Percentiles rank a stretch among this genome's conserved stretches.
Conservation (phyloP, 1,140 invertebrate genomes). For the Drosophila bipectinata region DNA sequence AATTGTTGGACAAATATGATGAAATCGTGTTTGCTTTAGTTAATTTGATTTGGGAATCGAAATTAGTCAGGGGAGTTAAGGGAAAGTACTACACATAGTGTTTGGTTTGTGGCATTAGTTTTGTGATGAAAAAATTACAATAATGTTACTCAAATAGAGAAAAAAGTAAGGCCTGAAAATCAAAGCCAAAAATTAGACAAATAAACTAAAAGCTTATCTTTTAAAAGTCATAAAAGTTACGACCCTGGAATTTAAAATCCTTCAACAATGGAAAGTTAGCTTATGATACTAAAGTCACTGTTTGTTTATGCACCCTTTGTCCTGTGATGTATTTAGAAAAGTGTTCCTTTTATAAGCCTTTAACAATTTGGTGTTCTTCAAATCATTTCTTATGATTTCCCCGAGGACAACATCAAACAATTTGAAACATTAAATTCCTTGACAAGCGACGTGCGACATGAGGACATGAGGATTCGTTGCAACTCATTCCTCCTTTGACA, state of each 20-base stretch:
- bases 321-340: not conserved
- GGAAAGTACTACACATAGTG: not conserved
- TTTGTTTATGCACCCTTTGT: not conserved
- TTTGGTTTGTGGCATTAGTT: not conserved
- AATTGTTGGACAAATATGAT: constrained; percentile 68
- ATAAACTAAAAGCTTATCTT: not conserved
- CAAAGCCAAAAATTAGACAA: not conserved
- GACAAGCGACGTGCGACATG: constrained; percentile 5
- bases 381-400: constrained; percentile 3
- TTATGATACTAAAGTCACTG: not conserved
- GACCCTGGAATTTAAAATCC: not conserved
- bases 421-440: constrained; percentile 27
- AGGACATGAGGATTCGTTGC: not conserved
- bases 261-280: too few species aligned
- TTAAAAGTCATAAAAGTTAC: not conserved
- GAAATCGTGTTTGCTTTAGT: constrained; percentile 47
- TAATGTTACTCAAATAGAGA: too few species aligned
- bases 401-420: constrained; percentile 8
- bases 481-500: constrained; percentile 32
- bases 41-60: constrained; percentile 56
- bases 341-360: not conserved
- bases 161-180: not conserved
- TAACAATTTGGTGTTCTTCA: not conserved
- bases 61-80: constrained; percentile 26
- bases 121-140: too few species aligned